phyloP scores from a whole-genome alignment of 2,113 vertebrate genomes.

The Lonchura striata region DNA sequence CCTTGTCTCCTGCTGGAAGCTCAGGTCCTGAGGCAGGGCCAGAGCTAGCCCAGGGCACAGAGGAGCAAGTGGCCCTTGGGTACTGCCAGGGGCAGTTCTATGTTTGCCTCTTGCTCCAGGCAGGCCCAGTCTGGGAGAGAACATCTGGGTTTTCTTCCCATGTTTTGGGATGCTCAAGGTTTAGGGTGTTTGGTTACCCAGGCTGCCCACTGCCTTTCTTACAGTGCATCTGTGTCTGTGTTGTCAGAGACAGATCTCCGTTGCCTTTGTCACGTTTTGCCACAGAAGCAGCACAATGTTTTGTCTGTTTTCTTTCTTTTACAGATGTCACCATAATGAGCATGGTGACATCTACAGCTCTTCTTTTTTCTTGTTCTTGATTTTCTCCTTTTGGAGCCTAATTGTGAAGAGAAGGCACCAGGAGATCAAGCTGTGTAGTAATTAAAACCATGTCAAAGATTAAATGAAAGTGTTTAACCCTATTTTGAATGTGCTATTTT shows the following conservation, averaged over 20 bases:
- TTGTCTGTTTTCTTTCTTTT: background rate
- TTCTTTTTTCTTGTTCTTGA: background rate
- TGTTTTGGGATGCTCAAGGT: background rate
- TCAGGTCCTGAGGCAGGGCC: rapidly evolving
- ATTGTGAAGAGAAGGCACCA: background rate
- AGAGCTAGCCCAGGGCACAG: background rate
- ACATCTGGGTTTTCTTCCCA: background rate
- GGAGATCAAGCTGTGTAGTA: background rate
- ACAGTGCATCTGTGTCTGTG: rapidly evolving
- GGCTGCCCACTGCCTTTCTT: background rate
- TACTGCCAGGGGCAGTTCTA: background rate
- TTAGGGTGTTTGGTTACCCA: background rate
- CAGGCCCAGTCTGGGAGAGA: background rate
- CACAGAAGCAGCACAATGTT: background rate
- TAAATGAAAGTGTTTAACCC: background rate
- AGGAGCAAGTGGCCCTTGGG: background rate
- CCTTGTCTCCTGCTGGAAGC: background rate
- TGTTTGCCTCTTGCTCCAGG: background rate
- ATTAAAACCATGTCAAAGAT: background rate
- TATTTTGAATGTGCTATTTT: background rate
- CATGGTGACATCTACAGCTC: background rate
- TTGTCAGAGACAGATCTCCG: background rate
- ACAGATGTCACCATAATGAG: background rate
- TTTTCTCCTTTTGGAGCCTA: background rate
- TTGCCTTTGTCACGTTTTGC: background rate